These are phyloP conservation scores for Phymatocera aterrima DNA, from an alignment of 2,888 invertebrate genomes.

Conservation along the genomic window DNA sequence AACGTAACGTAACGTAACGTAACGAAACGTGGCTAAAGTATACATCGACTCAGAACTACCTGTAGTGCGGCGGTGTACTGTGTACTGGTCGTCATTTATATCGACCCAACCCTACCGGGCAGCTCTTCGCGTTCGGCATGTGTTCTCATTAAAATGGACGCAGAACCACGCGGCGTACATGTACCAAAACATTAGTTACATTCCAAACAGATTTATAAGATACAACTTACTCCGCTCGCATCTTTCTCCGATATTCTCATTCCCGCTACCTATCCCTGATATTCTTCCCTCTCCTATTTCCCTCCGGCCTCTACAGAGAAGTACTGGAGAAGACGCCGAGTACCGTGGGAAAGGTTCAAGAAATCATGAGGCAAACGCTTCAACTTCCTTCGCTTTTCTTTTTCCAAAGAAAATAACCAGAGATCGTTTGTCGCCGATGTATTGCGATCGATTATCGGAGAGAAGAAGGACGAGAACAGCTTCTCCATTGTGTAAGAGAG, in stretches of 20 bases:
- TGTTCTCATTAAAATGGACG: conserved; percentile 57
- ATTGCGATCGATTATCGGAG: background rate
- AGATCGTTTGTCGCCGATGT: background rate
- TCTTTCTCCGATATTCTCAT: no score
- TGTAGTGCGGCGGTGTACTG: background rate
- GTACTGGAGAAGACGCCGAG: no score
- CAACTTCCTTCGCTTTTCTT: background rate
- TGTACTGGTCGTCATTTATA: conserved; percentile 35
- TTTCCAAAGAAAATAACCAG: background rate
- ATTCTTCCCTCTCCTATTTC: no score
- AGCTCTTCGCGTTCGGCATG: conserved; percentile 41
- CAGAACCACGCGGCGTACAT: conserved; percentile 46
- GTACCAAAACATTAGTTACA: conserved; percentile 58
- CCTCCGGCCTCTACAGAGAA: no score
- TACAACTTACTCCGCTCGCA: conserved; percentile 60
- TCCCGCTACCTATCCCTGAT: no score
- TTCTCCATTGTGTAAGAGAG: background rate
- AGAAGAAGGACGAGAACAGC: background rate
- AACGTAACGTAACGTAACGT: background rate
- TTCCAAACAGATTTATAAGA: conserved; percentile 58
- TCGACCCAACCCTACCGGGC: conserved; percentile 32
- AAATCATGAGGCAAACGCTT: background rate
- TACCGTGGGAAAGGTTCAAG: background rate
- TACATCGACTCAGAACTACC: conserved; percentile 20
- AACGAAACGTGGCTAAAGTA: background rate